Evolutionary conservation across 2,888 invertebrate species (phyloP).

Genomic region (Mimas tiliae): DNA sequence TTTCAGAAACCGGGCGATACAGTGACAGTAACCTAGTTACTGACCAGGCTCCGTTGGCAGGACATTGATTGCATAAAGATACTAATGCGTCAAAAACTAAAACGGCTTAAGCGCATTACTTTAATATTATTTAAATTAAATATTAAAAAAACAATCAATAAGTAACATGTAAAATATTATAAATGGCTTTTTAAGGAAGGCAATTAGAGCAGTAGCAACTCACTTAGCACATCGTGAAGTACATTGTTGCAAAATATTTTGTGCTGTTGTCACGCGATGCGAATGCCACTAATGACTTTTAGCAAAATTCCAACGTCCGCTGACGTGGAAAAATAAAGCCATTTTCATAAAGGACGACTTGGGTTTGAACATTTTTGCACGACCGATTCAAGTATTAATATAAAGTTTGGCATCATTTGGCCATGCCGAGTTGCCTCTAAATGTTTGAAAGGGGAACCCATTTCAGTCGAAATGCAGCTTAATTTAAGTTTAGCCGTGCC

Average conservation of each 20-base stretch:
- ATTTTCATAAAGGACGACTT: conserved; percentile 46
- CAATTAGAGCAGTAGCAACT: conserved; percentile 35
- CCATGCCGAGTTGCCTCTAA: conserved; percentile 58
- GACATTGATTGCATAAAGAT: no score
- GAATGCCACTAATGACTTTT: conserved; percentile 47
- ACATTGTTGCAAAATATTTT: conserved; percentile 50
- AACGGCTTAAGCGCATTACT: no score
- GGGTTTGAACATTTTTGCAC: conserved; percentile 53
- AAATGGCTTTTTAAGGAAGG: conserved; percentile 8
- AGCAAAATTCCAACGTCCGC: conserved; percentile 48
- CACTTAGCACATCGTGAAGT: conserved; percentile 52
- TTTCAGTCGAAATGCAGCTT: conserved; percentile 76
- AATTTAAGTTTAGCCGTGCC: conserved; percentile 76
- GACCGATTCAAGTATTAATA: conserved; percentile 46
- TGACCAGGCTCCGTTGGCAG: no score
- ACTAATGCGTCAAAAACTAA: no score
- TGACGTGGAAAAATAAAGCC: conserved; percentile 61
- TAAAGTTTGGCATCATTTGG: conserved; percentile 54
- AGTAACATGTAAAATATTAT: not conserved
- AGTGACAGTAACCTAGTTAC: no score
- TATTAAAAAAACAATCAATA: not conserved
- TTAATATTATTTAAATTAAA: not conserved
- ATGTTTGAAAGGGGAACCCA: conserved; percentile 73
- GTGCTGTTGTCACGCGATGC: conserved; percentile 51
- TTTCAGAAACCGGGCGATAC: no score